Conservation (phyloP, 2,797 vertebrate species). For the Vespertilio murinus region DNA sequence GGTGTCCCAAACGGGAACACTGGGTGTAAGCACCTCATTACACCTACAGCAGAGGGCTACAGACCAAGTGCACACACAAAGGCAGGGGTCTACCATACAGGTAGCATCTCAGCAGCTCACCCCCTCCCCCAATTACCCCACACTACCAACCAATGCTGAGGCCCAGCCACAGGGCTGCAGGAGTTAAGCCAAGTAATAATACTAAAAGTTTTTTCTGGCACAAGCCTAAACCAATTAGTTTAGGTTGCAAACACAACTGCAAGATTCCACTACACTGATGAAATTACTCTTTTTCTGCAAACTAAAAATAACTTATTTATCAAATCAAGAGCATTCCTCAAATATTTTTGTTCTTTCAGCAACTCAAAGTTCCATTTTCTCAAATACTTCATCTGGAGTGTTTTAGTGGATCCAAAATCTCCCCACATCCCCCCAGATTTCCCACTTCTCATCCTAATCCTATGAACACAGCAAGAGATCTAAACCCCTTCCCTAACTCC, state of each 20-base stretch:
- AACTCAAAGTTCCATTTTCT: conserved; percentile 48
- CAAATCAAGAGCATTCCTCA: conserved; percentile 53
- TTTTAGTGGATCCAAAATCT: background rate
- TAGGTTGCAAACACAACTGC: conserved; percentile 67
- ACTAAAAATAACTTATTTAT: conserved; percentile 58
- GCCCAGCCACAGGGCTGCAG: background rate
- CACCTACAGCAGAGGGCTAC: background rate
- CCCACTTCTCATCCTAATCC: background rate
- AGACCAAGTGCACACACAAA: background rate
- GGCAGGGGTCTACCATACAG: background rate
- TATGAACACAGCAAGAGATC: background rate
- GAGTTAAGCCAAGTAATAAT: background rate
- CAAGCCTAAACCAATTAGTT: conserved; percentile 50
- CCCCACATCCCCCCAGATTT: background rate
- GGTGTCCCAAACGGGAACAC: background rate
- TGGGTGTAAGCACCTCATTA: background rate
- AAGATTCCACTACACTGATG: conserved; percentile 53
- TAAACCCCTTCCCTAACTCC: background rate
- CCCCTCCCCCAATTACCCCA: background rate
- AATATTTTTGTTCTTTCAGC: conserved; percentile 37
- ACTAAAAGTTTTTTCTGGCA: conserved; percentile 44
- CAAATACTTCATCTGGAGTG: conserved; percentile 15
- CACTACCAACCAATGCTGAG: background rate
- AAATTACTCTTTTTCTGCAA: conserved; percentile 48
- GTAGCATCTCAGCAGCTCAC: background rate